Percentiles rank a stretch among this genome's conserved stretches.
phyloP scores from a whole-genome alignment of 2,888 invertebrate genomes.

The Rhagonycha lutea region DNA sequence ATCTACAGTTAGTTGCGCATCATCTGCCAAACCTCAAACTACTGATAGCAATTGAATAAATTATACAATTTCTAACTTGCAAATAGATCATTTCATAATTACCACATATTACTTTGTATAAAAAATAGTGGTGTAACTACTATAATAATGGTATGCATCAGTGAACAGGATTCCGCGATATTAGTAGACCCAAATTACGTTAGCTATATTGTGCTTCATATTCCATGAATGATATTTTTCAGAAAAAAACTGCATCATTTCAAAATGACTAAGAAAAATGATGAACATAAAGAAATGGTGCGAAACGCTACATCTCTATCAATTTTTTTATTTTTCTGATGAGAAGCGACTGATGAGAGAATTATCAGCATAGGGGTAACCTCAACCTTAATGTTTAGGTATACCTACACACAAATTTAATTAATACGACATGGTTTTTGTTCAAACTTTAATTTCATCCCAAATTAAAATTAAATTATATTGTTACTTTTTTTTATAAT shows the following conservation, averaged over 20 bases:
- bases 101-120: too few relatives aligned
- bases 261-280: too few relatives aligned
- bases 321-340: background rate
- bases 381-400: background rate
- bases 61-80: background rate
- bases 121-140: too few relatives aligned
- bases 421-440: background rate
- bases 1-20: background rate
- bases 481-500: background rate
- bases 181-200: too few relatives aligned
- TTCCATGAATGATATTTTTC: too few relatives aligned
- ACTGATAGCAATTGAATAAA: background rate
- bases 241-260: too few relatives aligned
- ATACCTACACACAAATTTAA: background rate
- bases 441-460: background rate
- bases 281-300: too few relatives aligned
- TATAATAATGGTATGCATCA: too few relatives aligned
- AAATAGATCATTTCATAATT: background rate
- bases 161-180: too few relatives aligned
- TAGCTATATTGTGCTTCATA: too few relatives aligned
- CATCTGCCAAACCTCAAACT: background rate
- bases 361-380: background rate
- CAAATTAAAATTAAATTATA: constrained; percentile 2
- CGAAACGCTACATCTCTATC: background rate
- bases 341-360: background rate